These are phyloP conservation scores for Oreonectes daqikongensis DNA, from an alignment of 2,797 vertebrate species.

Conservation along the genomic window DNA sequence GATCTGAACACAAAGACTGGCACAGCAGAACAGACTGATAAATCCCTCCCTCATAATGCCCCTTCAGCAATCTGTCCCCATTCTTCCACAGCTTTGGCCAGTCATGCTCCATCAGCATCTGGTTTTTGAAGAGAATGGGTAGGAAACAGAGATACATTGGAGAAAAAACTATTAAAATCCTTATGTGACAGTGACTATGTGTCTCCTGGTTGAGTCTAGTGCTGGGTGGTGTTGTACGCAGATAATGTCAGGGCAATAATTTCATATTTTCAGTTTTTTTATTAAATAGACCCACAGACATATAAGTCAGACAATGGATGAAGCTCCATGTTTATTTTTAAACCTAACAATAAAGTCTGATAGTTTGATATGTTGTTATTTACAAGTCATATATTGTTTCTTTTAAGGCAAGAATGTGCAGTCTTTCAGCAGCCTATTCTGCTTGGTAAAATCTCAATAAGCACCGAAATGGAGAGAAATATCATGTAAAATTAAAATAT, in stretches of 20 bases:
- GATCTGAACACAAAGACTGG: constrained; percentile 36
- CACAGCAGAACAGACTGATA: constrained; percentile 22
- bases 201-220: not conserved
- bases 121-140: not conserved
- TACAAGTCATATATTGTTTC: too few relatives aligned
- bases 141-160: not conserved
- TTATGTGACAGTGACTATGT: not conserved
- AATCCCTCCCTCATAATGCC: constrained; percentile 29
- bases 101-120: constrained; percentile 23
- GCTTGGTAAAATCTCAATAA: not conserved
- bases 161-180: not conserved
- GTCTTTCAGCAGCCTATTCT: not conserved
- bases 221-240: not conserved
- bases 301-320: too few relatives aligned
- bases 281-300: not conserved
- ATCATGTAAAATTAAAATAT: constrained; percentile 10
- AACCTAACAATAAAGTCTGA: too few relatives aligned
- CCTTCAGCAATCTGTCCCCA: constrained; percentile 38
- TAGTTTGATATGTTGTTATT: not conserved
- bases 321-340: too few relatives aligned
- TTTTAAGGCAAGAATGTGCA: too few relatives aligned
- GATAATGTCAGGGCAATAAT: too few relatives aligned
- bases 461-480: constrained; percentile 2
- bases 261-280: not conserved
- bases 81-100: constrained; percentile 30